These are phyloP conservation scores for Catamblyrhynchus diadema DNA, from an alignment of 2,797 vertebrate species.

Conservation along the genomic window DNA sequence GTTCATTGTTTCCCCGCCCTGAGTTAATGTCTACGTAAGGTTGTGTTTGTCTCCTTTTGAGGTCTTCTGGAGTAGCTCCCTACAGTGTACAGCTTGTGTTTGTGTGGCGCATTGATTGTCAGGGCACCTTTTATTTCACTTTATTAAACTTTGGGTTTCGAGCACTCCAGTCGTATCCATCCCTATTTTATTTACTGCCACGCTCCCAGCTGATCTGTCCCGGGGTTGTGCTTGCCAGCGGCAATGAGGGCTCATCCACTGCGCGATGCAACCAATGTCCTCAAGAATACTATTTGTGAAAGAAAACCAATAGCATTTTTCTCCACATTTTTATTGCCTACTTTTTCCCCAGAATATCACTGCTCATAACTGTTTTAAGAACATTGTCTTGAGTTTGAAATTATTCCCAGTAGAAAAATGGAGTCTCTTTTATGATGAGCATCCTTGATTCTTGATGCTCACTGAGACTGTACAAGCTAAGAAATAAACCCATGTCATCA, in stretches of 20 bases:
- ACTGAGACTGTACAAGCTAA: neutral
- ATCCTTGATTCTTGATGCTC: neutral
- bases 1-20: neutral
- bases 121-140: neutral
- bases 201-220: neutral
- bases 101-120: neutral
- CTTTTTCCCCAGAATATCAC: neutral
- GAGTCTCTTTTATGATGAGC: neutral
- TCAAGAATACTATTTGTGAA: neutral
- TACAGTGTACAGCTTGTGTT: neutral
- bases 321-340: neutral
- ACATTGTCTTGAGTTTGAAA: neutral
- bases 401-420: neutral
- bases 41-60: neutral
- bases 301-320: neutral
- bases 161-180: neutral
- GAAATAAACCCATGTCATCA: neutral
- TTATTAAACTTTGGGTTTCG: neutral
- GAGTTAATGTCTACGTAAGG: neutral
- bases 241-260: neutral
- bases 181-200: neutral
- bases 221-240: accelerated
- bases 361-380: neutral
- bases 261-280: neutral
- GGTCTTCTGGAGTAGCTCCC: neutral